These are phyloP conservation scores for Laterallus jamaicensis DNA, from an alignment of 2,113 vertebrate species.

Conservation along the genomic window DNA sequence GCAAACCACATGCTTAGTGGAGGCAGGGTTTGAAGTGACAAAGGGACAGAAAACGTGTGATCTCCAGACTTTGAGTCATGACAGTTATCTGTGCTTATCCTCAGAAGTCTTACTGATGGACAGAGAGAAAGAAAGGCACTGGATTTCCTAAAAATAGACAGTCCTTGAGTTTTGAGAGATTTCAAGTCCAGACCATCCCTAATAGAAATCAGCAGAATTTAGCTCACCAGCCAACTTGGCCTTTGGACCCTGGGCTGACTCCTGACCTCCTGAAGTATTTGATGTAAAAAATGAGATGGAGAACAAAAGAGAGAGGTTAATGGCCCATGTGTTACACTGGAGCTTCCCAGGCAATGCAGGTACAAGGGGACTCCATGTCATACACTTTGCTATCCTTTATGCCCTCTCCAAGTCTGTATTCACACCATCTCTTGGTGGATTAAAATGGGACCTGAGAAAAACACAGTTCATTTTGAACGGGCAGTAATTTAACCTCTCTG, in stretches of 20 bases:
- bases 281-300: neutral
- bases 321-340: neutral
- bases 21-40: neutral
- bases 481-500: constrained; percentile 37
- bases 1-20: neutral
- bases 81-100: neutral
- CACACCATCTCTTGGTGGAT: neutral
- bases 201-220: neutral
- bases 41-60: neutral
- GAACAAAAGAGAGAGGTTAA: neutral
- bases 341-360: neutral
- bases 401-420: constrained; percentile 38
- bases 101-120: neutral
- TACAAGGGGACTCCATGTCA: neutral
- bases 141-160: neutral
- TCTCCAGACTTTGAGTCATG: neutral
- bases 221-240: neutral
- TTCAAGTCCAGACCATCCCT: neutral
- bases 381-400: neutral
- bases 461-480: constrained; percentile 6
- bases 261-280: constrained; percentile 23
- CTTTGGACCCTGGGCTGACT: constrained; percentile 15
- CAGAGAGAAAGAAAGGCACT: accelerated
- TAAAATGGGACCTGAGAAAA: constrained; percentile 37
- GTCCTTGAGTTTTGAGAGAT: neutral